Conservation (phyloP, 2,797 vertebrate species). For the Petrocephalus sullivani region DNA sequence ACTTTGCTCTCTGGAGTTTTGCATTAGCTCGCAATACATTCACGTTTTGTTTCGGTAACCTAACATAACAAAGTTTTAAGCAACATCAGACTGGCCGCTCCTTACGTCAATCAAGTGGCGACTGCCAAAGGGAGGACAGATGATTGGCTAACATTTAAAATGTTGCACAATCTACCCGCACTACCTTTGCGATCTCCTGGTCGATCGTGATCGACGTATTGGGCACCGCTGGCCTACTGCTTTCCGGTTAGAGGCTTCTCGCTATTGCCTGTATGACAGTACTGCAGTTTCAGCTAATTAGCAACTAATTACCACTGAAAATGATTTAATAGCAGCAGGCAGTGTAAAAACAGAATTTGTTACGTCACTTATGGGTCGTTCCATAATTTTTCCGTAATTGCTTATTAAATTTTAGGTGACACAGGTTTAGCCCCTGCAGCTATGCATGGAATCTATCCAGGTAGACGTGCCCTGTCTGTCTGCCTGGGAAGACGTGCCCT, state of each 20-base stretch:
- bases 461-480: not conserved
- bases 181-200: no score
- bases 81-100: no score
- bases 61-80: no score
- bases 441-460: not conserved
- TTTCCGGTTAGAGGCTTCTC: not conserved
- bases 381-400: no score
- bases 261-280: not conserved
- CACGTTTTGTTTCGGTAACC: no score
- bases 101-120: no score
- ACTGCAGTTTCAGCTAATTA: not conserved
- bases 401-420: not conserved
- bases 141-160: no score
- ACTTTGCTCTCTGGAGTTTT: no score
- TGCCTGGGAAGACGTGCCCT: not conserved
- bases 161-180: no score
- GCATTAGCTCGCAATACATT: no score
- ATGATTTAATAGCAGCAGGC: not conserved
- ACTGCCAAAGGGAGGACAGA: no score
- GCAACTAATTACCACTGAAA: not conserved
- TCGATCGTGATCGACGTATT: no score
- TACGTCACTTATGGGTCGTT: not conserved
- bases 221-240: not conserved
- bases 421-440: not conserved
- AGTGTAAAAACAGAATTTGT: not conserved